phyloP scores from a whole-genome alignment of 2,113 vertebrate species.

The Turnix velox region DNA sequence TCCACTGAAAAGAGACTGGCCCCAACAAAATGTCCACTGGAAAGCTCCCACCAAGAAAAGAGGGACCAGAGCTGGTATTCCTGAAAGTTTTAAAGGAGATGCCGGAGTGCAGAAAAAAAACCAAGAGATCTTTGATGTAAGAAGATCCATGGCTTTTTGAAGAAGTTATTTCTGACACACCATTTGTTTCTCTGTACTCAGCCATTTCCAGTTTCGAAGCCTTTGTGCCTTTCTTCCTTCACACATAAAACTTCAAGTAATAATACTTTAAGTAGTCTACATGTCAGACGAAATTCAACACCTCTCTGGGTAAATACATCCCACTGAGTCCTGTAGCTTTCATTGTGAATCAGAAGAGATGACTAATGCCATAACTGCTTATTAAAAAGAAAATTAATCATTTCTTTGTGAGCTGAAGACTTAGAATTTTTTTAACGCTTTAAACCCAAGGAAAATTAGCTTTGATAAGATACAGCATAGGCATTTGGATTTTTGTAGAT shows the following conservation, averaged over 20 bases:
- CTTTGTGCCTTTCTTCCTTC: not conserved
- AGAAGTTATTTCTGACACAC: not conserved
- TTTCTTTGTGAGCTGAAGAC: constrained; percentile 31
- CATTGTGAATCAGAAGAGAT: constrained; percentile 66
- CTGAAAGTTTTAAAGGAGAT: not conserved
- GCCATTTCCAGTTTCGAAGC: not conserved
- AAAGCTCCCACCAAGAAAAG: not conserved
- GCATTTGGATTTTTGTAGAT: not conserved
- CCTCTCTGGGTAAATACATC: constrained; percentile 18
- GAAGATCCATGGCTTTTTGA: not conserved
- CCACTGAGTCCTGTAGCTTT: constrained; percentile 30
- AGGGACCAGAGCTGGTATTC: not conserved
- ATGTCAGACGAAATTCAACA: constrained; percentile 46
- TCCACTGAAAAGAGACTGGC: no score
- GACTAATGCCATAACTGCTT: constrained; percentile 63
- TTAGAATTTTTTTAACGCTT: constrained; percentile 35
- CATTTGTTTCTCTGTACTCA: not conserved
- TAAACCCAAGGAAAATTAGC: not conserved
- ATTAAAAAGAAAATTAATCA: constrained; percentile 48
- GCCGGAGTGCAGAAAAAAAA: not conserved
- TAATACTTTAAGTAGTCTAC: constrained; percentile 6
- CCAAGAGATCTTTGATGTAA: not conserved
- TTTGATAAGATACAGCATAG: not conserved
- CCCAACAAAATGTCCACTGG: no score
- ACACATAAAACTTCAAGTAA: constrained; percentile 11